phyloP scores from a whole-genome alignment of 2,113 vertebrate species.

The Noctilio leporinus region DNA sequence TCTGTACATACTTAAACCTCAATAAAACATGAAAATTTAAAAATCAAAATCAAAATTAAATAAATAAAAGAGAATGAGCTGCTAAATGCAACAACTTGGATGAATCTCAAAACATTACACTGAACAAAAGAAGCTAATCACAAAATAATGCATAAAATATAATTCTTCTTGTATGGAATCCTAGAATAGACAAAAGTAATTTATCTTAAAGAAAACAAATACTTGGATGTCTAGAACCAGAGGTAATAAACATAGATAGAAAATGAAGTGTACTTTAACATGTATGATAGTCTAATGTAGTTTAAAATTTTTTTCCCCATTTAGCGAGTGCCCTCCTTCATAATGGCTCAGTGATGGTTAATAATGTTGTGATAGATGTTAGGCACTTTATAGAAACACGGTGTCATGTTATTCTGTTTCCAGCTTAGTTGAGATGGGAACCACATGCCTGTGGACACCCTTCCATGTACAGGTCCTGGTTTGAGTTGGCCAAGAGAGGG shows the following conservation, averaged over 20 bases:
- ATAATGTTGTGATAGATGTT: background rate
- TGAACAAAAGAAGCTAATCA: background rate
- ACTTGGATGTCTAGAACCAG: background rate
- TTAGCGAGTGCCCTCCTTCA: background rate
- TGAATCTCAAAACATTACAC: background rate
- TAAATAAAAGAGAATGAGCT: background rate
- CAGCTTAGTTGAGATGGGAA: background rate
- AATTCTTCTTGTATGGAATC: background rate
- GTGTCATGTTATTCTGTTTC: background rate
- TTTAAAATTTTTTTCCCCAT: background rate
- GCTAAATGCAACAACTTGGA: background rate
- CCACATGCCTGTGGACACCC: background rate
- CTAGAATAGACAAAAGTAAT: background rate
- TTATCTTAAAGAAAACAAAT: background rate
- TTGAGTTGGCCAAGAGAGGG: background rate
- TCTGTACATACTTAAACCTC: background rate
- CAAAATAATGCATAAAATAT: background rate
- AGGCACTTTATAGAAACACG: background rate
- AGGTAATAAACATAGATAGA: background rate
- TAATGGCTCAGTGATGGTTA: background rate
- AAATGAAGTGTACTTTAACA: background rate
- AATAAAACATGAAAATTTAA: background rate
- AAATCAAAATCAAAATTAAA: background rate
- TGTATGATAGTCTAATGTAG: background rate
- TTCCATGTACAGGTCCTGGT: background rate